These are phyloP conservation scores for Drepana falcataria DNA, from an alignment of 2,888 invertebrate genomes.

Conservation along the genomic window DNA sequence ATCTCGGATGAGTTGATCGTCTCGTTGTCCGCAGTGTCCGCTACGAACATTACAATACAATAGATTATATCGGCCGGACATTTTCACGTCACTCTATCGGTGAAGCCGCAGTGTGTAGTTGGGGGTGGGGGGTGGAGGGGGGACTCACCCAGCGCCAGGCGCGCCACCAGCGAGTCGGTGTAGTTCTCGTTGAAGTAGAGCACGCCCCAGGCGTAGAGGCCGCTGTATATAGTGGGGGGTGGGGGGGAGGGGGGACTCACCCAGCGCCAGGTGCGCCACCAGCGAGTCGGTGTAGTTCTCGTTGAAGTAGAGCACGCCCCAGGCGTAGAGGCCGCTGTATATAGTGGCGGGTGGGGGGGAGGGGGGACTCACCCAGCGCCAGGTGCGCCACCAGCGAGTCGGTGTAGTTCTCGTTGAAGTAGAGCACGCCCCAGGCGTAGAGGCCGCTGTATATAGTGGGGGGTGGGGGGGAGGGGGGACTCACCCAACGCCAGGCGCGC, in stretches of 20 bases:
- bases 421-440: conserved; percentile 92
- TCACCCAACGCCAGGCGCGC: neutral
- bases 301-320: conserved; percentile 93
- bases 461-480: conserved; percentile 14
- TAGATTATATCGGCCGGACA: neutral
- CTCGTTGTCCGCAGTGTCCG: conserved; percentile 90
- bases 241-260: conserved; percentile 11
- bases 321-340: conserved; percentile 36
- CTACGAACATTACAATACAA: conserved; percentile 32
- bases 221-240: neutral
- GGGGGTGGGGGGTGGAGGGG: no score
- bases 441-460: conserved; percentile 56
- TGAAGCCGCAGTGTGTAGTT: no score
- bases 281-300: conserved; percentile 93
- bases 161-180: conserved; percentile 89
- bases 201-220: conserved; percentile 96
- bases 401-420: conserved; percentile 94
- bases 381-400: conserved; percentile 90
- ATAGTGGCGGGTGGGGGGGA: neutral
- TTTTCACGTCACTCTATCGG: no score
- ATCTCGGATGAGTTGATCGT: conserved; percentile 92
- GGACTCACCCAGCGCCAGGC: conserved; percentile 81
- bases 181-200: conserved; percentile 94
- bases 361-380: conserved; percentile 78
- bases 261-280: conserved; percentile 86